Evolutionary conservation across 2,888 invertebrate species (phyloP).

Genomic region (Ectemnius continuus): DNA sequence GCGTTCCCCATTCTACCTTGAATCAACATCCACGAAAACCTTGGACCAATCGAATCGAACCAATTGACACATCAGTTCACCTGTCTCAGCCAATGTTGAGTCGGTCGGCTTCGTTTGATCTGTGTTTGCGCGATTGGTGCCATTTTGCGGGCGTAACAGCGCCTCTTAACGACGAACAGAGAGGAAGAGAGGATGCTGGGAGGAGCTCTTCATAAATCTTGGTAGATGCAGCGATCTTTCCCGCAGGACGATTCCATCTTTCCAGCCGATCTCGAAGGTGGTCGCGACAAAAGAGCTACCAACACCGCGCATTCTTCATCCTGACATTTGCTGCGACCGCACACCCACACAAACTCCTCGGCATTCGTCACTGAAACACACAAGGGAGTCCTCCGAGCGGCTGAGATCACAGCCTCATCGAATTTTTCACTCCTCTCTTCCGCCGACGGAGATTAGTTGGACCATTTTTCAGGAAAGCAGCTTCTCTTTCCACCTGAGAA

Average conservation of each 20-base stretch:
- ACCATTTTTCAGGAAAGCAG: no score
- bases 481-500: no score
- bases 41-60: constrained; percentile 34
- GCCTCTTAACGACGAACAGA: background rate
- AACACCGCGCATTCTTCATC: constrained; percentile 13
- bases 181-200: background rate
- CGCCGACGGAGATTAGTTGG: no score
- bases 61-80: constrained; percentile 34
- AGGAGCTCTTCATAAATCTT: constrained; percentile 24
- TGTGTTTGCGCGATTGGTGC: constrained; percentile 8
- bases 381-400: background rate
- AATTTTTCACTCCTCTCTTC: no score
- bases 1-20: background rate
- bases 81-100: constrained; percentile 21
- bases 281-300: constrained; percentile 11
- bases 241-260: background rate
- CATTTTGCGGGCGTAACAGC: constrained; percentile 33
- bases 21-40: constrained; percentile 26
- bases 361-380: constrained; percentile 6
- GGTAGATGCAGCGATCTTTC: constrained; percentile 18
- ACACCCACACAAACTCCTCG: background rate
- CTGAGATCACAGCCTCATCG: no score
- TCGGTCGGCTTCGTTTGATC: constrained; percentile 43
- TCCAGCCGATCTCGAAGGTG: background rate
- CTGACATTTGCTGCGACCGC: background rate